Evolutionary conservation across 2,888 invertebrate species (phyloP).

Genomic region (Apoda limacodes): DNA sequence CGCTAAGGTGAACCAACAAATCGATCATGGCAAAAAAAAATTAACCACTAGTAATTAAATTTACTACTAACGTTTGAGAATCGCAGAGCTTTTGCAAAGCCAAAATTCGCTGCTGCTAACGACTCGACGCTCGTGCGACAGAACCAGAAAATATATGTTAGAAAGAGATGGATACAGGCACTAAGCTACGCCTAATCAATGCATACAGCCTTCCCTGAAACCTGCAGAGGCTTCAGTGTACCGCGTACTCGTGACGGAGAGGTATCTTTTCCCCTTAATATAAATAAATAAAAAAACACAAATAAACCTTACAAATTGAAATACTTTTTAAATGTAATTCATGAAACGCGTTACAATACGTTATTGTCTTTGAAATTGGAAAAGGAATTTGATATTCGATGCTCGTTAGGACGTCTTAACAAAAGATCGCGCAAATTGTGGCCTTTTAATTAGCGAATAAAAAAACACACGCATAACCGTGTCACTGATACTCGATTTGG

Average conservation of each 20-base stretch:
- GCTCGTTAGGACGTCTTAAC: slow-evolving; percentile 25
- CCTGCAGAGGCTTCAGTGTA: slow-evolving; percentile 55
- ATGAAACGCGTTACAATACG: too few species aligned
- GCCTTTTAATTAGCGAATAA: slow-evolving; percentile 29
- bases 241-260: slow-evolving; percentile 31
- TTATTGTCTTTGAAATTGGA: slow-evolving; percentile 14
- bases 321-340: too few species aligned
- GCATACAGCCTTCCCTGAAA: slow-evolving; percentile 46
- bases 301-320: slow-evolving; percentile 4
- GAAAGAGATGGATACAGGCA: slow-evolving; percentile 34
- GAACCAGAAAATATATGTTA: slow-evolving; percentile 26
- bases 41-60: slow-evolving; percentile 28
- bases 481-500: slow-evolving; percentile 13
- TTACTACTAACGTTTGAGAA: slow-evolving; percentile 38
- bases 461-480: slow-evolving; percentile 11
- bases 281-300: slow-evolving; percentile 29
- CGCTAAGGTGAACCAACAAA: slow-evolving; percentile 11
- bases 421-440: slow-evolving; percentile 36
- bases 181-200: slow-evolving; percentile 64
- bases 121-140: slow-evolving; percentile 33
- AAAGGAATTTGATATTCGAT: slow-evolving; percentile 21
- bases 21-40: slow-evolving; percentile 23
- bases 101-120: slow-evolving; percentile 55
- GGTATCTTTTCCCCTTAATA: slow-evolving; percentile 17
- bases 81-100: slow-evolving; percentile 42